Evolutionary conservation across 2,113 vertebrate species (phyloP).

Genomic region (Brachypodius melanocephalos): DNA sequence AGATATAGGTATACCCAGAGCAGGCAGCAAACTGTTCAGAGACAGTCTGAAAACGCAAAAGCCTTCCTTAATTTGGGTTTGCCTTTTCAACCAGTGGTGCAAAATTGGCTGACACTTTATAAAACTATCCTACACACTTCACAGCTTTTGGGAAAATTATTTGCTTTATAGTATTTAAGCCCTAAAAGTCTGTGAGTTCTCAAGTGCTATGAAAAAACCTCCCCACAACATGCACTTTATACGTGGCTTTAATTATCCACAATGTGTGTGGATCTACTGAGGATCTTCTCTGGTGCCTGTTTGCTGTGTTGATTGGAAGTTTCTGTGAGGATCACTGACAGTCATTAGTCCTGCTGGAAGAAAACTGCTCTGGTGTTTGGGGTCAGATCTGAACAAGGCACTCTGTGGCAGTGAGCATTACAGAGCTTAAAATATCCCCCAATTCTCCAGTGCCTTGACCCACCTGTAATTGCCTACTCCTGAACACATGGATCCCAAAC

Average conservation of each 20-base stretch:
- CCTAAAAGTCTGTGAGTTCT: neutral
- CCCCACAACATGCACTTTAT: neutral
- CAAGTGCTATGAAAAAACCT: neutral
- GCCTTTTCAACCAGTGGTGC: neutral
- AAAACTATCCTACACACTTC: neutral
- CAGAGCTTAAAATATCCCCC: neutral
- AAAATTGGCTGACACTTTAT: neutral
- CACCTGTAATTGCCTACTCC: neutral
- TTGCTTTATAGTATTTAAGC: neutral
- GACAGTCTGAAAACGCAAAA: neutral
- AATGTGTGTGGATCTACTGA: neutral
- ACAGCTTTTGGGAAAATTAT: neutral
- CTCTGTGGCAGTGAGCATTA: neutral
- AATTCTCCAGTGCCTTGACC: neutral
- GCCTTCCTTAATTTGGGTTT: neutral
- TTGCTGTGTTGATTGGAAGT: neutral
- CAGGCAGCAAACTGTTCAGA: neutral
- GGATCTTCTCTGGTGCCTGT: neutral
- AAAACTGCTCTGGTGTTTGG: neutral
- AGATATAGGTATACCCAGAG: neutral
- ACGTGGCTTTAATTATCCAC: neutral
- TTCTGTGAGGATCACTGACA: neutral
- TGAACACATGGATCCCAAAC: neutral
- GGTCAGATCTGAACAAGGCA: neutral
- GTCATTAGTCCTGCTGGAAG: neutral